Conservation (phyloP, 2,113 vertebrate species). For the Oenanthe oenanthe region DNA sequence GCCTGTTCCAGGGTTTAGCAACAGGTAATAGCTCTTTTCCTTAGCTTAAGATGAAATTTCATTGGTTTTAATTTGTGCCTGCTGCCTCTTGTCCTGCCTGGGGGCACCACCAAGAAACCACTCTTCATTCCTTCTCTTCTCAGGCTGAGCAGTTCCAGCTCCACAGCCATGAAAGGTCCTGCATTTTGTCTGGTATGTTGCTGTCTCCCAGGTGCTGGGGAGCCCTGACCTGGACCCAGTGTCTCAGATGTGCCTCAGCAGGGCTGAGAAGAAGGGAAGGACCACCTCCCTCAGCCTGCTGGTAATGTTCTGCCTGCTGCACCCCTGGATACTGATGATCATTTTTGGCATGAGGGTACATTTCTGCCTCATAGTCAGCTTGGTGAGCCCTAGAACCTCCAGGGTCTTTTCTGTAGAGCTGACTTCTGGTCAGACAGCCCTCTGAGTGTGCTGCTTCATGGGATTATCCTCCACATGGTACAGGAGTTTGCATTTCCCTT, state of each 20-base stretch:
- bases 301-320: background rate
- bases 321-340: background rate
- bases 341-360: background rate
- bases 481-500: background rate
- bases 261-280: background rate
- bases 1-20: background rate
- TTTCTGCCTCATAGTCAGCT: background rate
- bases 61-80: background rate
- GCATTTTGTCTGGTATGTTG: background rate
- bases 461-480: background rate
- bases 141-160: background rate
- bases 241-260: background rate
- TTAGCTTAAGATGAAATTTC: background rate
- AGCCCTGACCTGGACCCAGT: background rate
- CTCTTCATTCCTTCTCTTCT: background rate
- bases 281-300: background rate
- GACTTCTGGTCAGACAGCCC: background rate
- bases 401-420: background rate
- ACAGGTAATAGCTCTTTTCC: background rate
- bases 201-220: background rate
- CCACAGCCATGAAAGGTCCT: background rate
- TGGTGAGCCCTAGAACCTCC: background rate
- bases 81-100: background rate
- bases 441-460: background rate
- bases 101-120: background rate